These are phyloP conservation scores for Coracopsis vasa DNA, from an alignment of 2,113 vertebrate genomes.

Conservation along the genomic window DNA sequence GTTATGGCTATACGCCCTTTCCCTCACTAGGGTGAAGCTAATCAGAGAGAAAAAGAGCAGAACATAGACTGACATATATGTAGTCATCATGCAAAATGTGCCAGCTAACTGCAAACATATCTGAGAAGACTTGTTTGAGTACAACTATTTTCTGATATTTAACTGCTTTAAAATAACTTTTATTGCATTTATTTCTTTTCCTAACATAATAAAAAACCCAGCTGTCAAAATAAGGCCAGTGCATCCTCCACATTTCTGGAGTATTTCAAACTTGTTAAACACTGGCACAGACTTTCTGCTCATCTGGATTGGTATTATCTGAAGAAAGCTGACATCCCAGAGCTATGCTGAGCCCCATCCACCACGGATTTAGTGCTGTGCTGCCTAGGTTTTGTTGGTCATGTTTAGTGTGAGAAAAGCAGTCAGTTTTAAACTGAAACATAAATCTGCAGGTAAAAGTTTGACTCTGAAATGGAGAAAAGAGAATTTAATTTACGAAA, in stretches of 20 bases:
- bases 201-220: neutral
- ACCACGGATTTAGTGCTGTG: neutral
- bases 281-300: neutral
- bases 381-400: neutral
- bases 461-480: neutral
- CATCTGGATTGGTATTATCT: neutral
- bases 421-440: neutral
- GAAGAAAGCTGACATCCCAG: neutral
- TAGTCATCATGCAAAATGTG: neutral
- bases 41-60: neutral
- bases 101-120: neutral
- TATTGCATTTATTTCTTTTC: neutral
- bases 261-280: neutral
- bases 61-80: no score
- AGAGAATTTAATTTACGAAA: neutral
- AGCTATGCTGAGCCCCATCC: neutral
- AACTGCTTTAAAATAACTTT: neutral
- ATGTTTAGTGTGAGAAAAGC: neutral
- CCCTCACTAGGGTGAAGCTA: neutral
- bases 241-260: neutral
- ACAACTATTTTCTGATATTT: neutral
- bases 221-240: neutral
- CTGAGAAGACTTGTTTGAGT: neutral
- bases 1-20: neutral
- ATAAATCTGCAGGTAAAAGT: neutral